Percentiles rank a stretch among this genome's conserved stretches.
phyloP scores from a whole-genome alignment of 1,140 invertebrate genomes.

The Zaprionus lachaisei region DNA sequence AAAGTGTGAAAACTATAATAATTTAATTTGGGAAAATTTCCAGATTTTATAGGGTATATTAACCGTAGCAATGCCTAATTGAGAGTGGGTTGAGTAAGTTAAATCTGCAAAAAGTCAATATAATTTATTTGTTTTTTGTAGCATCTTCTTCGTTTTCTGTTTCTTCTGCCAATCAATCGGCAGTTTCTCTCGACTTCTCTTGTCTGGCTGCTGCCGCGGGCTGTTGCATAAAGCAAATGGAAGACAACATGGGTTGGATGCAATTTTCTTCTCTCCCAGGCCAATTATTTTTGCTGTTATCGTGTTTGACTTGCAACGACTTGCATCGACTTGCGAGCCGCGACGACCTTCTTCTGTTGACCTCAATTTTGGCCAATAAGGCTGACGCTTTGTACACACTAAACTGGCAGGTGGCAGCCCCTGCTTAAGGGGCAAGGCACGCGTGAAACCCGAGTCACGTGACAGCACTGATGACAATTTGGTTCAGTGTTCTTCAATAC shows the following conservation, averaged over 20 bases:
- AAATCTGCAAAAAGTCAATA: background rate
- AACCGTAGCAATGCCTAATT: background rate
- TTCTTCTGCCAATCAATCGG: background rate
- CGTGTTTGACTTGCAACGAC: slow-evolving; percentile 31
- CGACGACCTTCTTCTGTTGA: slow-evolving; percentile 73
- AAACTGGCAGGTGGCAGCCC: slow-evolving; percentile 41
- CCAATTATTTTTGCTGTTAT: slow-evolving; percentile 79
- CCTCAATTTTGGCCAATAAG: slow-evolving; percentile 76
- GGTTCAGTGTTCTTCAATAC: slow-evolving; percentile 33
- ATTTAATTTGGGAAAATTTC: background rate
- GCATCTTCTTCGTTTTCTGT: background rate
- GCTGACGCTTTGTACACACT: slow-evolving; percentile 44
- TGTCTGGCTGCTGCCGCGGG: background rate
- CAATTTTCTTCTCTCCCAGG: slow-evolving; percentile 58
- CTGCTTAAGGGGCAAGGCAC: slow-evolving; percentile 72
- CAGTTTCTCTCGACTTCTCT: slow-evolving; percentile 8
- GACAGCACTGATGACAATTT: slow-evolving; percentile 40
- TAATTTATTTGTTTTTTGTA: background rate
- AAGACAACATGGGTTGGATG: slow-evolving; percentile 56
- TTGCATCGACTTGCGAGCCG: slow-evolving; percentile 32
- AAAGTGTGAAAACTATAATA: background rate
- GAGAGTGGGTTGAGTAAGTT: background rate
- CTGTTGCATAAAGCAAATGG: slow-evolving; percentile 28
- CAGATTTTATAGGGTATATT: background rate
- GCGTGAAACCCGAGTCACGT: background rate